Evolutionary conservation across 2,113 vertebrate species (phyloP), one percentile per base, ranked within the genome.

Genomic region (Lepus timidus): DNA sequence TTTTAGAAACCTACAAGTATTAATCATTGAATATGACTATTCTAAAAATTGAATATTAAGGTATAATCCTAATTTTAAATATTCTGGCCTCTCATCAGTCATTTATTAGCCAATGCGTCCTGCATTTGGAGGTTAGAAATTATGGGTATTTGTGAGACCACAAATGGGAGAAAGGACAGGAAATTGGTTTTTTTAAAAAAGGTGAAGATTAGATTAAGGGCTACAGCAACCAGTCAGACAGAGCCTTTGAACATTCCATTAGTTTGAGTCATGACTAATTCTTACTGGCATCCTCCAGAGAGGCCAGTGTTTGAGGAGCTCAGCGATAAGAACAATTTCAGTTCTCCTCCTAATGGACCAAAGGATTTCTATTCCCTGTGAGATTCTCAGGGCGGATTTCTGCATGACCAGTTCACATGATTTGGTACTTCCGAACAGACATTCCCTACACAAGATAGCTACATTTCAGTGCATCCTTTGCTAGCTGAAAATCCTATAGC

Each of bases 221-320:
- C 92, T 61, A 36, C 1, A 33, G 55, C 62, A 90, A 10, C n/a
- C 64, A 74, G 62, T 90, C 49, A 65, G 52, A 90, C 7, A 49
- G 85, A 85, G 62, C 71, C 85, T 82, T 73, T 80, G 49, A 94
- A 71, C 87, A 83, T 97, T 96, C 92, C 90, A 75, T 93, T 85
- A 23, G 9, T 70, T 90, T 85, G 93, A 94, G 81, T 93, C 95
- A 92, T 64, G 92, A 83, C 76, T 68, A 20, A 86, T 58, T 91
- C 81, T 71, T 29, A 25, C 76, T 74, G 64, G 44, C 51, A 74
- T 44, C 33, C 13, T 73, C 58, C 90, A 33, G n/a, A 11, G 82
- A 92, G 52, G 74, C 88, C 19, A 6, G 62, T 62, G 51, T 85
- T 64, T 74, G 74, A 92, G 87, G 9, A 31, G 58, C 51, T 71